Evolutionary conservation across 2,888 invertebrate species (phyloP), one percentile per base, ranked within the genome.

Genomic region (Phortica okadai): DNA sequence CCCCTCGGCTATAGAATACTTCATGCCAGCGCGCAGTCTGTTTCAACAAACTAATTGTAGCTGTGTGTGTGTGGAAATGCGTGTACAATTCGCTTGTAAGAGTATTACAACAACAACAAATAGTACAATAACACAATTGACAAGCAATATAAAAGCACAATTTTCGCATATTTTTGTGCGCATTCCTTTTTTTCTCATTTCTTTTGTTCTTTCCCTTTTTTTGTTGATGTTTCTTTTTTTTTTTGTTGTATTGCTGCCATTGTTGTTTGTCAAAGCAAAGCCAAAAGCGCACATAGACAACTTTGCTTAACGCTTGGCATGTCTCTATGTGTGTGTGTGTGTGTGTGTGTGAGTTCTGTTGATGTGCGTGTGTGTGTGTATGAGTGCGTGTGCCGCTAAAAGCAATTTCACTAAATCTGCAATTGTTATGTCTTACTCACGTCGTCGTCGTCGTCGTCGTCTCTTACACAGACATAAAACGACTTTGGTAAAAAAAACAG

Each of bases 341-440:
- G 66, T 21, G 50, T 74, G 76, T 76, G 77, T 76, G 80, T 42
- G 67, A 79, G 77, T 54, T 10, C 41, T 21, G 21, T 21, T 21
- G 21, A 21, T 21, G 59, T 67, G 70, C 66, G 54, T 41, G n/a
- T 10, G 58, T 4, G 16, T 54, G n/a, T 45, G 75, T 64, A 59
- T 66, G 70, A 56, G 72, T 14, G 56, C n/a, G 56, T 14, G 5
- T 56, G 56, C 75, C 56, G 76, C 79, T 80, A 82, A 85, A 87
- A 85, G 87, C 84, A 85, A 85, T 85, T 85, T 84, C 84, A 87
- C 82, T 82, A 87, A 85, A 85, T 85, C 84, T 85, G 85, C 85
- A 87, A 85, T 85, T 85, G 85, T 85, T 85, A 85, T 85, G 85
- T 85, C 82, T 85, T 82, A 84, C 82, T 86, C 42, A 67, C 74